Evolutionary conservation across 2,888 invertebrate species (phyloP).

Genomic region (Brachypterus glaber): DNA sequence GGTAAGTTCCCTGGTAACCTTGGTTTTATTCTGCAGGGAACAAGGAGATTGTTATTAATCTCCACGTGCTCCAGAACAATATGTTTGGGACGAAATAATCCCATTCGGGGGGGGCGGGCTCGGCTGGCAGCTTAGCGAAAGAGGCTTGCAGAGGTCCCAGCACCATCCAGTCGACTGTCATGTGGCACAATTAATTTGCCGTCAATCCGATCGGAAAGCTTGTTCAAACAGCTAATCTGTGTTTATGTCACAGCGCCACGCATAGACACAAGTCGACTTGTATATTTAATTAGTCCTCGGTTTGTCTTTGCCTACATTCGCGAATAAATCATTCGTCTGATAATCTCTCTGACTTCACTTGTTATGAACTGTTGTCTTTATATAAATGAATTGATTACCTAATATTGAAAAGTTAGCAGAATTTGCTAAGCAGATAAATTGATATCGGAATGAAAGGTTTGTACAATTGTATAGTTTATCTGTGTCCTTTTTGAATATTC

Average conservation of each 20-base stretch:
- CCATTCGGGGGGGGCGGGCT: conserved; percentile 23
- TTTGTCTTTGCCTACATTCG: conserved; percentile 2
- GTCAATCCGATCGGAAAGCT: conserved; percentile 38
- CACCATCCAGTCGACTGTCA: conserved; percentile 32
- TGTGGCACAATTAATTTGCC: conserved; percentile 39
- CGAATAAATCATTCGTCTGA: conserved; percentile 1
- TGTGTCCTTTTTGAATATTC: too few relatives aligned
- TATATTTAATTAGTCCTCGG: conserved; percentile 29
- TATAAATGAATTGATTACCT: too few relatives aligned
- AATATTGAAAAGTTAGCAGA: too few relatives aligned
- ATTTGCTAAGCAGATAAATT: too few relatives aligned
- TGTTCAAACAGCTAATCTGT: conserved; percentile 38
- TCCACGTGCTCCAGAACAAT: conserved; percentile 12
- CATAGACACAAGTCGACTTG: conserved; percentile 18
- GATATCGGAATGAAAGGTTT: too few relatives aligned
- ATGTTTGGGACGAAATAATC: conserved; percentile 28
- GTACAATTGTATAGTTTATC: too few relatives aligned
- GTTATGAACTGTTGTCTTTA: too few relatives aligned
- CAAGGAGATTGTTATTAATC: too few relatives aligned
- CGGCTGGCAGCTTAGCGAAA: conserved; percentile 34
- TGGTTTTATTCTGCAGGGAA: too few relatives aligned
- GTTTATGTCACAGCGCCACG: conserved; percentile 35
- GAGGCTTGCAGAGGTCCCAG: conserved; percentile 28
- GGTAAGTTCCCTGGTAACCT: too few relatives aligned
- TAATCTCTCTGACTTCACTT: too few relatives aligned